phyloP scores from a whole-genome alignment of 2,797 vertebrate species.

The Eutrigla gurnardus region DNA sequence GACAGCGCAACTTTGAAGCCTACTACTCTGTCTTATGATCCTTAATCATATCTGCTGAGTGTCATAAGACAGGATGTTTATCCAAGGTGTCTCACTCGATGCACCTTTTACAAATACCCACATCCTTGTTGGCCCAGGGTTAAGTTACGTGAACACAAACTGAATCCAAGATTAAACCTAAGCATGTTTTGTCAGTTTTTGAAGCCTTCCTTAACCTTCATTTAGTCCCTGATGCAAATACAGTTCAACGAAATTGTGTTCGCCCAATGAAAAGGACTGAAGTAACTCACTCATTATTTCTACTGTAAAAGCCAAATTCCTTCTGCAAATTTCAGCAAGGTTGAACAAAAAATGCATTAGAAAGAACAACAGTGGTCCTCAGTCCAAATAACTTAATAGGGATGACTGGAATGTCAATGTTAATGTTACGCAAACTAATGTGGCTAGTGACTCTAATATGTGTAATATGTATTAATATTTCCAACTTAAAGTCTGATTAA shows the following conservation, averaged over 20 bases:
- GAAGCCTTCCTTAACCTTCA: not conserved
- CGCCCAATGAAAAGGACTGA: not conserved
- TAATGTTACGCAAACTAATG: not conserved
- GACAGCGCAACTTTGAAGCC: conserved; percentile 10
- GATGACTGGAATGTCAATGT: not conserved
- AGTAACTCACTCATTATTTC: not conserved
- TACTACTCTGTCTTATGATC: conserved; percentile 4
- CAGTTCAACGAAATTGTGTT: not conserved
- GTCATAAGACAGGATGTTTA: conserved; percentile 69
- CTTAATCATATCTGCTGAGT: conserved; percentile 17
- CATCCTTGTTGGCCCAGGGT: conserved; percentile 74
- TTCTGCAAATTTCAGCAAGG: not conserved
- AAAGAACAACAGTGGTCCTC: not conserved
- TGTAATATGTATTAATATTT: not conserved
- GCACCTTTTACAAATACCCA: conserved; percentile 47
- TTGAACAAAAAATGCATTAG: not conserved
- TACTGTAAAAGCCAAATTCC: not conserved
- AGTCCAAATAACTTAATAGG: not conserved
- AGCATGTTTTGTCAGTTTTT: conserved; percentile 25
- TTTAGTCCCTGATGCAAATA: not conserved
- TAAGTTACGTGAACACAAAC: conserved; percentile 26
- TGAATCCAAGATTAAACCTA: conserved; percentile 30
- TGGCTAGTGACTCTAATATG: too few relatives aligned
- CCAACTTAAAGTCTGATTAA: not conserved
- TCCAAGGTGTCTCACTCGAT: conserved; percentile 59